Base-by-base conservation (phyloP, 2,797 vertebrate species). In the Antennarius maculatus region DNA sequence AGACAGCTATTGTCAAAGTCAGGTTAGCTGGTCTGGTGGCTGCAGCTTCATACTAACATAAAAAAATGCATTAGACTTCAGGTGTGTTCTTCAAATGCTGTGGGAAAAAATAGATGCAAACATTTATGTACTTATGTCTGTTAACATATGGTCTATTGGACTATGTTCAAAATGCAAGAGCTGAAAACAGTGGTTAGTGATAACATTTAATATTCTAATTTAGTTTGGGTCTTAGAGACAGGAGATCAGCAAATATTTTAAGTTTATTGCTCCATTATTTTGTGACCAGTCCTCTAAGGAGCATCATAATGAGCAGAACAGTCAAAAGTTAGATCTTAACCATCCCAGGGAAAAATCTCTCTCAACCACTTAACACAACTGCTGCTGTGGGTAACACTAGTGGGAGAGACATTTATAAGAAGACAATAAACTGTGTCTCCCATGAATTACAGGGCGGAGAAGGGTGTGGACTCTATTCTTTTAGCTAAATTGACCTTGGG, bases 391-490 rank as follows among this genome's bases (percentile, higher is more conserved):
- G 76, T 78, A 75, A 77, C 86, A 87, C 85, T 74, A 83, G 64
- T 54, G 79, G 81, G 77, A 84, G 77, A 86, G 79, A 74, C 74
- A 18, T 80, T 89, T 85, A 82, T 82, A 86, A 88, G 80, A 83
- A 81, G 67, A 89, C 88, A 89, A 88, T 90, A 88, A 89, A 89
- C 45, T 39, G 60, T 53, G 62, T 86, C 76, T 74, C 6, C 58
- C n/a, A n/a, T 66, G 77, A 87, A 89, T 90, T 86, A 84, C 4
- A 87, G 86, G 84, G 82, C 74, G 80, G 73, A 66, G 67, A 82
- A 70, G 89, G 89, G 87, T 76, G 88, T 85, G 87, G 80, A 71
- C 67, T 50, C 45, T 65, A 28, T 82, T 84, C 66, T 67, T 71
- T 80, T 39, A 65, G 74, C 76, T 63, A 77, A 78, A 58, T 61